phyloP scores from a whole-genome alignment of 2,888 invertebrate genomes.

The Panzeria rudis region DNA sequence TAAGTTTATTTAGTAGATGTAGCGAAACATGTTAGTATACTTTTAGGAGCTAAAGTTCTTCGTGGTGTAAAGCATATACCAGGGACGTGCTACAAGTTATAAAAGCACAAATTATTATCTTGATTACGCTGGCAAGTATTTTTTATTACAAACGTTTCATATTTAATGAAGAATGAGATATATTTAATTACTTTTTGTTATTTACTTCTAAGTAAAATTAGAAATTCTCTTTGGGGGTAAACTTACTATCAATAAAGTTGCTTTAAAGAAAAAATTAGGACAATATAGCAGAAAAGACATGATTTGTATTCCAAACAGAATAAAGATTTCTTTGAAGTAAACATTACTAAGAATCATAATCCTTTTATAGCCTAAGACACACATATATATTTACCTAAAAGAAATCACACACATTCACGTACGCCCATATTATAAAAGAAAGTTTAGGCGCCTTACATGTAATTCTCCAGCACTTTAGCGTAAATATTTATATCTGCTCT shows the following conservation, averaged over 20 bases:
- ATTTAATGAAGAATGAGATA: not conserved
- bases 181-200: not conserved
- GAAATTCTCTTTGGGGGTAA: not conserved
- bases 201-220: not conserved
- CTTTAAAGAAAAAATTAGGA: not conserved
- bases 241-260: not conserved
- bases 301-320: not conserved
- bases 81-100: not conserved
- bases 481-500: constrained; percentile 1
- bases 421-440: no score
- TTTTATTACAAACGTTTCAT: not conserved
- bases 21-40: not conserved
- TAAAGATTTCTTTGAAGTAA: not conserved
- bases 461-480: not conserved
- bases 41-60: not conserved
- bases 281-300: no score
- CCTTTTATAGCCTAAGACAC: not conserved
- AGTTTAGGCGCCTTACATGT: not conserved
- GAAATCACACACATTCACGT: no score
- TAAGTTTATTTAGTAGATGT: not conserved
- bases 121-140: not conserved
- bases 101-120: not conserved
- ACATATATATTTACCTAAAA: not conserved
- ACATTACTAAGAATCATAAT: not conserved
- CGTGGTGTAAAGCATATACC: no score